Conservation (phyloP, 2,797 vertebrate species). For the Coluber constrictor region DNA sequence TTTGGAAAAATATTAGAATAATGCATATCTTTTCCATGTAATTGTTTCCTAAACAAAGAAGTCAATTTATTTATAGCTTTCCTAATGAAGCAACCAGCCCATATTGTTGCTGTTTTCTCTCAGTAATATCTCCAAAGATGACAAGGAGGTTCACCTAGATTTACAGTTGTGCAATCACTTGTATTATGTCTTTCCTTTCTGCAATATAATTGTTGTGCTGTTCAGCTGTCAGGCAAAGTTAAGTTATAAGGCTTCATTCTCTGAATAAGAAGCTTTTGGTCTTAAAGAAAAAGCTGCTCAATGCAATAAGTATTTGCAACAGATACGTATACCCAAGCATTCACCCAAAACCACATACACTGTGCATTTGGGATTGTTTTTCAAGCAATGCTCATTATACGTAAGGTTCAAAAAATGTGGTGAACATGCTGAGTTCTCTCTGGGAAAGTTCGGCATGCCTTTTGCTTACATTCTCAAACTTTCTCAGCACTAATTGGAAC, state of each 20-base stretch:
- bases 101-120: constrained; percentile 14
- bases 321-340: background rate
- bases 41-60: constrained; percentile 1
- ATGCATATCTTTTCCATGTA: background rate
- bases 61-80: constrained; percentile 7
- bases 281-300: background rate
- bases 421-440: background rate
- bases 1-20: background rate
- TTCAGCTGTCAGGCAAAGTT: background rate
- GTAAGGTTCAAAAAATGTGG: background rate
- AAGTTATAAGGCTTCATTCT: background rate
- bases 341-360: background rate
- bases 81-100: background rate
- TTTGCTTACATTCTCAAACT: background rate
- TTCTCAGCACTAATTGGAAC: background rate
- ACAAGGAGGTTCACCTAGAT: background rate
- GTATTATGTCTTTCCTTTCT: constrained; percentile 4
- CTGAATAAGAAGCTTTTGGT: background rate
- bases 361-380: background rate
- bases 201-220: background rate
- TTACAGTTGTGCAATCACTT: background rate
- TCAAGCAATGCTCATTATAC: background rate
- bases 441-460: background rate
- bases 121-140: background rate
- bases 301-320: background rate